phyloP scores from a whole-genome alignment of 2,113 vertebrate species.

The Oplegnathus fasciatus region DNA sequence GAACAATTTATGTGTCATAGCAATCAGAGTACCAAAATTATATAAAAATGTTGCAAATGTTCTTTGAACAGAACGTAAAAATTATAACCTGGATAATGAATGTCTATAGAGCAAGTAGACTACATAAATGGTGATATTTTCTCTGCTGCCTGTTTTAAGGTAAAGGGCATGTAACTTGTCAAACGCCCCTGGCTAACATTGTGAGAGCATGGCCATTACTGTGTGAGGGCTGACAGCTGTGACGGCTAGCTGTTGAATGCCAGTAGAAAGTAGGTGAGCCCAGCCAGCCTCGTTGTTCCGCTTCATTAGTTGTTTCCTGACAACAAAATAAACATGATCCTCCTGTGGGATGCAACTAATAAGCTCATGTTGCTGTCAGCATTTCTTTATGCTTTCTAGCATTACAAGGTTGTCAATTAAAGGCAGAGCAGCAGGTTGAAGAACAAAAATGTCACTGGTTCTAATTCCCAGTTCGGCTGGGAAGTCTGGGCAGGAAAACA shows the following conservation, averaged over 20 bases:
- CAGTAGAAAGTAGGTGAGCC: slow-evolving; percentile 23
- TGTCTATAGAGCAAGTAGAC: not conserved
- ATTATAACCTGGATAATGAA: not conserved
- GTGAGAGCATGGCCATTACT: slow-evolving; percentile 24
- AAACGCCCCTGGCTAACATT: slow-evolving; percentile 39
- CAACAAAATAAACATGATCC: slow-evolving; percentile 33
- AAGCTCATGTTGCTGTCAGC: slow-evolving; percentile 32
- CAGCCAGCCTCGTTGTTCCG: slow-evolving; percentile 2
- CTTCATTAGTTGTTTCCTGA: slow-evolving; percentile 35
- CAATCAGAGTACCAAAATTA: not conserved
- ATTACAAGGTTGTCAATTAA: slow-evolving; percentile 41
- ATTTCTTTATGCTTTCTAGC: slow-evolving; percentile 27
- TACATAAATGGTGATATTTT: slow-evolving; percentile 12
- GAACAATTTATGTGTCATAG: not conserved
- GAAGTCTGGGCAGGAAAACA: not conserved
- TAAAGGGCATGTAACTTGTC: slow-evolving; percentile 36
- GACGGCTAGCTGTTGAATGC: slow-evolving; percentile 14
- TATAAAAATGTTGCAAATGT: not conserved
- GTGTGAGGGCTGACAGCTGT: slow-evolving; percentile 38
- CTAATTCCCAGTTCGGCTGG: not conserved
- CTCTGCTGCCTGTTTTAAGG: slow-evolving; percentile 1
- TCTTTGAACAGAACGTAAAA: not conserved
- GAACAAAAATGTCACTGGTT: slow-evolving; percentile 5
- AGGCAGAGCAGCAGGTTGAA: slow-evolving; percentile 25
- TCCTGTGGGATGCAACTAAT: slow-evolving; percentile 36